Evolutionary conservation across 2,797 vertebrate genomes (phyloP).

Genomic region (Champsocephalus gunnari): DNA sequence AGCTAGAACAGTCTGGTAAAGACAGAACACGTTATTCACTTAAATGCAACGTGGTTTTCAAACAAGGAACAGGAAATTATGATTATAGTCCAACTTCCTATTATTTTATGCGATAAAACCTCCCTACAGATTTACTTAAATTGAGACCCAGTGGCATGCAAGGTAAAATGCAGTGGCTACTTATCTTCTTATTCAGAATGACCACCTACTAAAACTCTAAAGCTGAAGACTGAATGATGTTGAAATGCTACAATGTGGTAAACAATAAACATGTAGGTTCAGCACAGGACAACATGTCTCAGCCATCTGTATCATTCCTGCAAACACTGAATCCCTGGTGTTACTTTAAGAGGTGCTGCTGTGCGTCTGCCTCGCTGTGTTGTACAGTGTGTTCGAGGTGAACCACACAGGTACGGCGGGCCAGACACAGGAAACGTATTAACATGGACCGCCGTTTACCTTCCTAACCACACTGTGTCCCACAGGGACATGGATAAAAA

Average conservation of each 20-base stretch:
- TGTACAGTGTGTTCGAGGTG: conserved; percentile 59
- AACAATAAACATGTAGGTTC: neutral
- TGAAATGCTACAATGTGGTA: neutral
- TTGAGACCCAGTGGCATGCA: neutral
- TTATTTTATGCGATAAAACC: neutral
- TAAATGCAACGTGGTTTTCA: too few relatives aligned
- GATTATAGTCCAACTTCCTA: neutral
- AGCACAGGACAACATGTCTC: conserved; percentile 10
- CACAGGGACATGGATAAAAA: conserved; percentile 74
- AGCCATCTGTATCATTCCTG: conserved; percentile 11
- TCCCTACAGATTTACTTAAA: too few relatives aligned
- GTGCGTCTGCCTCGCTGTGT: conserved; percentile 37
- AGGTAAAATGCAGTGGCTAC: neutral
- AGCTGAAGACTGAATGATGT: neutral
- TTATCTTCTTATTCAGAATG: neutral
- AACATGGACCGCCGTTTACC: conserved; percentile 83
- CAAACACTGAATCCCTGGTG: conserved; percentile 26
- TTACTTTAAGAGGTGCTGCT: conserved; percentile 26
- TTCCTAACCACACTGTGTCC: conserved; percentile 79
- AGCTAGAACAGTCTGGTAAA: too few relatives aligned
- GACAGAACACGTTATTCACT: too few relatives aligned
- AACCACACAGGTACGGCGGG: conserved; percentile 80
- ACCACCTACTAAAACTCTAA: neutral
- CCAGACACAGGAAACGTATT: conserved; percentile 83
- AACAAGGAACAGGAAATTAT: too few relatives aligned